Evolutionary conservation across 2,888 invertebrate species (phyloP), one percentile per base, ranked within the genome.

Genomic region (Anoplius nigerrimus): DNA sequence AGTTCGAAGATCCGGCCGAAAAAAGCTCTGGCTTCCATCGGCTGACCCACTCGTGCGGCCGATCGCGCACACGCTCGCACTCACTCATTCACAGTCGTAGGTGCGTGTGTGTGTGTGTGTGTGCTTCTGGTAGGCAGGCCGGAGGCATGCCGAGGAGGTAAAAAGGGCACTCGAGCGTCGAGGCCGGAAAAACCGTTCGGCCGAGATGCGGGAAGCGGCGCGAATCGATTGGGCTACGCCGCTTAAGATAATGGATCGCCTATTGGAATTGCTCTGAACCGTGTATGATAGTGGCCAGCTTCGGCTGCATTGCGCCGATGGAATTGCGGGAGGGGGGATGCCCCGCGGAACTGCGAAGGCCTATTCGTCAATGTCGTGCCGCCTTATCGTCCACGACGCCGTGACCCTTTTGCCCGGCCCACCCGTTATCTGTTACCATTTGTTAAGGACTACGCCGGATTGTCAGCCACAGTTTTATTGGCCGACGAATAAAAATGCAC

Each of bases 211-310:
- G 63, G 59, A 59, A 51, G 27, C 45, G 62, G 60, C 34, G 42
- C 64, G 70, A 74, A 77, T 79, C 80, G 78, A 79, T 79, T 66
- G 65, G 62, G 48, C 65, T 66, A 59, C 56, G 71, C 71, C 78
- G 78, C 66, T 79, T 79, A 79, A 79, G 80, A 79, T 79, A 79
- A 79, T 79, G 78, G 78, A 79, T 79, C 77, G 68, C 59, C 77
- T 63, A 79, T 76, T 73, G 80, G 80, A 80, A 79, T 79, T 76
- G 78, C 69, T 71, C 59, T 64, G 72, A 68, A 67, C 69, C 65
- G 70, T 61, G 65, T 71, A 80, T 75, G 79, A 79, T 79, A 77
- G 77, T 55, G 65, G 45, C 56, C 55, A 48, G 76, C 69, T 55
- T 66, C 60, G 59, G 65, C 65, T 71, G 73, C 78, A 74, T 71